phyloP scores from a whole-genome alignment of 2,113 vertebrate genomes.

The Urocolius indicus region DNA sequence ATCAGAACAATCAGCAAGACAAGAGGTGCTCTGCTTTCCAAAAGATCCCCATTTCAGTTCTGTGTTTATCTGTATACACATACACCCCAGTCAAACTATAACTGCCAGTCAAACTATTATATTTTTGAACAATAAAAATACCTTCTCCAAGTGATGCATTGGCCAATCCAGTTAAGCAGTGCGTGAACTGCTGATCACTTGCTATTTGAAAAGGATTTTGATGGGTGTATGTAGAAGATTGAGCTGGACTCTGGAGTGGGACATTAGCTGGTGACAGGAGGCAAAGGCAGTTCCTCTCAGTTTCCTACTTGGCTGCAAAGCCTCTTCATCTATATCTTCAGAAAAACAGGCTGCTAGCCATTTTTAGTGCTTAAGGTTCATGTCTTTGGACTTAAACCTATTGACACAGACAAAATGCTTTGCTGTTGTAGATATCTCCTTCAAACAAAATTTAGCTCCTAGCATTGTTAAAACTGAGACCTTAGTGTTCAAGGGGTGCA shows the following conservation, averaged over 20 bases:
- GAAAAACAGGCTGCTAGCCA: neutral
- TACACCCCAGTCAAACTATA: too few relatives aligned
- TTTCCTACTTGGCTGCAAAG: neutral
- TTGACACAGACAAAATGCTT: neutral
- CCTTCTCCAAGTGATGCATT: neutral
- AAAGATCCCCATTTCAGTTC: neutral
- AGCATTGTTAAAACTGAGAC: neutral
- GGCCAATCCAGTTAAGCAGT: neutral
- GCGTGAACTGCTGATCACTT: neutral
- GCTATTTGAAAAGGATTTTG: neutral
- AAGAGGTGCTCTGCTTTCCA: neutral
- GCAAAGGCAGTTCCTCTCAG: accelerated
- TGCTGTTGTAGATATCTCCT: neutral
- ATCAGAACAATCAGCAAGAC: neutral
- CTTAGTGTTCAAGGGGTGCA: neutral
- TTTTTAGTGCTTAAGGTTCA: neutral
- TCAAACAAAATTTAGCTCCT: neutral
- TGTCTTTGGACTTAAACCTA: neutral
- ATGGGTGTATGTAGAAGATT: accelerated
- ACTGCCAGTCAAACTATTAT: neutral
- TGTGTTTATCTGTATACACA: neutral
- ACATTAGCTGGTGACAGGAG: neutral
- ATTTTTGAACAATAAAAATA: neutral
- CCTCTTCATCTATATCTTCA: neutral
- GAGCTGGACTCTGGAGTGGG: accelerated